These are phyloP conservation scores for Malurus splendens DNA, from an alignment of 2,797 vertebrate species.

Conservation along the genomic window DNA sequence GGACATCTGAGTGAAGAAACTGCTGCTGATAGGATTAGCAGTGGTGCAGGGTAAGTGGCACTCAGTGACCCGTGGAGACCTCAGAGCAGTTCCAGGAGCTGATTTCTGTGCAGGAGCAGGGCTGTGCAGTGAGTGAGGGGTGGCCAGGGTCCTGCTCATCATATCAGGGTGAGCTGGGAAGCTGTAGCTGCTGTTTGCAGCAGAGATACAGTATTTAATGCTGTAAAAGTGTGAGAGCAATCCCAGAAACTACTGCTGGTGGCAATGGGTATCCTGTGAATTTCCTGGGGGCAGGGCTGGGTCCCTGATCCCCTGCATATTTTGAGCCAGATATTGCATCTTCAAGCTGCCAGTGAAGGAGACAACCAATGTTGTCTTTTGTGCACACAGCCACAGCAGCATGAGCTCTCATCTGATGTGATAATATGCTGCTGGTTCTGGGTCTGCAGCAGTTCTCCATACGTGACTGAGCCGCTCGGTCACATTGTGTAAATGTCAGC, in stretches of 20 bases:
- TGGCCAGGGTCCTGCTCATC: rapidly evolving
- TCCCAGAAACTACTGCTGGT: background rate
- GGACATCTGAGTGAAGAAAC: background rate
- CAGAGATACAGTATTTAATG: background rate
- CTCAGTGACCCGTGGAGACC: background rate
- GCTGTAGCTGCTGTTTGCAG: background rate
- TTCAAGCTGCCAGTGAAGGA: background rate
- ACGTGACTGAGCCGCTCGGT: background rate
- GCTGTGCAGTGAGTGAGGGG: background rate
- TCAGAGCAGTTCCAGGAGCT: background rate
- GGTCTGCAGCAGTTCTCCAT: background rate
- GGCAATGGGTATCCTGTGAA: rapidly evolving
- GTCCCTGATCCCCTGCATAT: background rate
- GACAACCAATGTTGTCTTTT: background rate
- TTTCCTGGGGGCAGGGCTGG: background rate
- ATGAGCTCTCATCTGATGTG: background rate
- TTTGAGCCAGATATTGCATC: background rate
- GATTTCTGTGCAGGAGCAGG: background rate
- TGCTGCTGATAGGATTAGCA: background rate
- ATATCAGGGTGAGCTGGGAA: background rate
- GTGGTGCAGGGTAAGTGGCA: background rate
- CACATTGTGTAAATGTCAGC: background rate
- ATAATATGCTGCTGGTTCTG: background rate
- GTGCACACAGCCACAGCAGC: background rate
- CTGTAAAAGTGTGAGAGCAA: background rate